A percentile compares a stretch with the other conserved stretches of the same genome.
These are phyloP conservation scores for Gymnodraco acuticeps DNA, from an alignment of 2,797 vertebrate genomes.

Conservation along the genomic window DNA sequence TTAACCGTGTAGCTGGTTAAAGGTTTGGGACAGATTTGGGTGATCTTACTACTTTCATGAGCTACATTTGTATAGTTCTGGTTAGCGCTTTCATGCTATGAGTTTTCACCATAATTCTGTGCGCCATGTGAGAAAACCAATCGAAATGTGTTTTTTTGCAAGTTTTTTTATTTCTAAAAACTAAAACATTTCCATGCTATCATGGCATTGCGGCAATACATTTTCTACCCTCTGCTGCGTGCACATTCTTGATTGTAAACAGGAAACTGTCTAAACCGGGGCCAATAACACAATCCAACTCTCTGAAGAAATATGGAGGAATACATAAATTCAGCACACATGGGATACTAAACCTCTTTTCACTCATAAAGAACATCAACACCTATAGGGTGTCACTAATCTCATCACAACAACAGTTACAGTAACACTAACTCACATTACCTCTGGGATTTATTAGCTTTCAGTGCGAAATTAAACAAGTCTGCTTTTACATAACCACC, in stretches of 20 bases:
- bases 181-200: neutral
- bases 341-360: slow-evolving; percentile 15
- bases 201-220: neutral
- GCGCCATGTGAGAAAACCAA: neutral
- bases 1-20: no score
- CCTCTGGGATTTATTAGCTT: slow-evolving; percentile 77
- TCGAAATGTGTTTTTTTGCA: neutral
- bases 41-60: neutral
- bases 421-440: slow-evolving; percentile 46
- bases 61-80: neutral
- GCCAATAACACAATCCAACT: slow-evolving; percentile 20
- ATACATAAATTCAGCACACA: slow-evolving; percentile 32
- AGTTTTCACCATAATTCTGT: no score
- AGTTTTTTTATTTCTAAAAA: neutral
- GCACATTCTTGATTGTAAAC: slow-evolving; percentile 8
- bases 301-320: slow-evolving; percentile 15
- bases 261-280: slow-evolving; percentile 21
- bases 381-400: slow-evolving; percentile 24
- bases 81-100: neutral
- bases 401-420: slow-evolving; percentile 43
- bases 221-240: no score
- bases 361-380: slow-evolving; percentile 38
- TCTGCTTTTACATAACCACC: slow-evolving; percentile 73
- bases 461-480: slow-evolving; percentile 78
- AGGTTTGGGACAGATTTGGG: no score